These are phyloP conservation scores for Odontophorus gujanensis DNA, from an alignment of 2,113 vertebrate species.

Conservation along the genomic window DNA sequence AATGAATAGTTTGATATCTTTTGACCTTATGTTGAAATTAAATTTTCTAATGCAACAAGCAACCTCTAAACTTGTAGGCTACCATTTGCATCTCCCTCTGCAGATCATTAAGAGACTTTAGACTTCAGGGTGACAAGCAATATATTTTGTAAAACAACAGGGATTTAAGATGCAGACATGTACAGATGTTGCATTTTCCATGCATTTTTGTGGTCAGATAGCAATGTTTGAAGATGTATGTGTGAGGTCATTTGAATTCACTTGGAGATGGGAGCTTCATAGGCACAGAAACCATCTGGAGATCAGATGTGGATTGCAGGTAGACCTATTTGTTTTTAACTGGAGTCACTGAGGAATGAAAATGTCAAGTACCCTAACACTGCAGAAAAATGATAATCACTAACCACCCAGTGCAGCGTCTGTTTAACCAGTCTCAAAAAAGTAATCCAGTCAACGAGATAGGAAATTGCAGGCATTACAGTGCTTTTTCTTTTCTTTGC, in stretches of 20 bases:
- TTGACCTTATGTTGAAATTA: conserved; percentile 66
- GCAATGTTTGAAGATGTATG: conserved; percentile 74
- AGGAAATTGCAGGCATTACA: conserved; percentile 46
- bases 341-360: conserved; percentile 62
- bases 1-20: conserved; percentile 50
- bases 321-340: conserved; percentile 66
- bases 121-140: conserved; percentile 63
- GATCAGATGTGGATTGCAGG: conserved; percentile 76
- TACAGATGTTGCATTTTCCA: conserved; percentile 69
- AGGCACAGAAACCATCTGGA: conserved; percentile 69
- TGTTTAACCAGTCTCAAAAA: conserved; percentile 30
- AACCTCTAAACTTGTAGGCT: conserved; percentile 44
- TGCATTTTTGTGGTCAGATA: conserved; percentile 72
- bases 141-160: conserved; percentile 72
- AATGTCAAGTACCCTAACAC: conserved; percentile 74
- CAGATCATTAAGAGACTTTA: conserved; percentile 49
- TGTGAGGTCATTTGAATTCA: conserved; percentile 77
- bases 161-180: conserved; percentile 68
- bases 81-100: conserved; percentile 64
- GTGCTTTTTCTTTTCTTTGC: neutral
- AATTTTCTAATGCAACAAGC: conserved; percentile 57
- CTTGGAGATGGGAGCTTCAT: conserved; percentile 49
- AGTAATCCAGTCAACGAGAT: conserved; percentile 13
- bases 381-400: conserved; percentile 73
- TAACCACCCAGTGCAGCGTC: conserved; percentile 43